Conservation (phyloP, 2,797 vertebrate species). For the Smutsia gigantea region DNA sequence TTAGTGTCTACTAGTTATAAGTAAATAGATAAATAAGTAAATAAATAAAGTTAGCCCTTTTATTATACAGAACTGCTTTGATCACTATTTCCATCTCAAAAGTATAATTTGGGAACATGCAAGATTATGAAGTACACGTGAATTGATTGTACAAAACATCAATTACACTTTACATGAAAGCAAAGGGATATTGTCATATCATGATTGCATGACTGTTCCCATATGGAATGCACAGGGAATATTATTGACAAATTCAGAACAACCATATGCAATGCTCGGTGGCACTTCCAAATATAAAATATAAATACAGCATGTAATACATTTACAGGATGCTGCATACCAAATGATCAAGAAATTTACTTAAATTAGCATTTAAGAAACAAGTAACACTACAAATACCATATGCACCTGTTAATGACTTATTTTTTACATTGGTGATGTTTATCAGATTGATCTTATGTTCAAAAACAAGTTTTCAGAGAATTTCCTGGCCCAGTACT, state of each 20-base stretch:
- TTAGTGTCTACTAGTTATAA: background rate
- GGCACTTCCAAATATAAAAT: slow-evolving; percentile 72
- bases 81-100: slow-evolving; percentile 9
- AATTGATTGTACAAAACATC: slow-evolving; percentile 18
- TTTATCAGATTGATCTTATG: slow-evolving; percentile 39
- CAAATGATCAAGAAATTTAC: slow-evolving; percentile 78
- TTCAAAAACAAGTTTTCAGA: slow-evolving; percentile 57
- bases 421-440: slow-evolving; percentile 24
- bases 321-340: slow-evolving; percentile 62
- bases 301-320: slow-evolving; percentile 68
- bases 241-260: slow-evolving; percentile 64
- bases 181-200: slow-evolving; percentile 33
- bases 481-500: slow-evolving; percentile 26
- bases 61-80: background rate
- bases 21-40: background rate
- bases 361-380: slow-evolving; percentile 68
- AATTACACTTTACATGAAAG: slow-evolving; percentile 14
- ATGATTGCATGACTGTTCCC: background rate
- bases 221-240: slow-evolving; percentile 51
- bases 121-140: background rate
- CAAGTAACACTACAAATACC: slow-evolving; percentile 67
- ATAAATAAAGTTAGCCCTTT: background rate
- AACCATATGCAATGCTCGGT: slow-evolving; percentile 65
- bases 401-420: slow-evolving; percentile 63
- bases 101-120: background rate